These are phyloP conservation scores for Stichodactyla mertensii DNA, from an alignment of 64 coral and sea anemone species.

Conservation along the genomic window DNA sequence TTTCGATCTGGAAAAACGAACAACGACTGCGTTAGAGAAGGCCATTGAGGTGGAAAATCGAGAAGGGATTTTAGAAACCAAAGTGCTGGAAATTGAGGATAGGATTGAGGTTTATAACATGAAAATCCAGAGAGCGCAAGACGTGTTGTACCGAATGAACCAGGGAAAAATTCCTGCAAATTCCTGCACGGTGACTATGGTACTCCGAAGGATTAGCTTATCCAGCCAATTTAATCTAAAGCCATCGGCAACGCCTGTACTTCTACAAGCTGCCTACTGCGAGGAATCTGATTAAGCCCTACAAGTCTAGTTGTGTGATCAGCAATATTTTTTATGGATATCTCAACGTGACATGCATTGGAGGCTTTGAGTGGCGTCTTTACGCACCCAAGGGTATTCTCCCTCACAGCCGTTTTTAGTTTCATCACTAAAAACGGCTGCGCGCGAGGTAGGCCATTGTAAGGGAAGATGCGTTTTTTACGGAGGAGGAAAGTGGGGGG, in stretches of 20 bases:
- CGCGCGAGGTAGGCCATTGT: too few species aligned
- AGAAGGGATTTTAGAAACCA: background rate
- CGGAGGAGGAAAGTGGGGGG: too few species aligned
- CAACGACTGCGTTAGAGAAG: background rate
- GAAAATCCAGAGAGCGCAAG: background rate
- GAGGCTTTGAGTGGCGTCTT: background rate
- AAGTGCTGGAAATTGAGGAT: background rate
- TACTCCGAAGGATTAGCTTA: conserved; percentile 14
- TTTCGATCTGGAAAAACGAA: background rate
- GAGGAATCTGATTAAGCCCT: background rate
- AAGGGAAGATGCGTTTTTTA: too few species aligned
- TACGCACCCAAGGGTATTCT: too few species aligned
- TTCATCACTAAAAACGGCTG: too few species aligned
- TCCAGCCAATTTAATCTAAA: background rate
- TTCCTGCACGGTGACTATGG: background rate
- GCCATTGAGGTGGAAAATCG: background rate
- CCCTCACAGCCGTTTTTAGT: too few species aligned
- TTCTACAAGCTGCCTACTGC: background rate
- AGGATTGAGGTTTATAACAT: background rate
- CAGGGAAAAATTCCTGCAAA: background rate
- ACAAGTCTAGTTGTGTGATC: background rate
- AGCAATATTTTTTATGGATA: background rate
- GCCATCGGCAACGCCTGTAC: background rate
- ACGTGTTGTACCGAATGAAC: background rate
- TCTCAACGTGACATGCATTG: background rate